Percentiles rank a stretch among this genome's conserved stretches.
phyloP scores from a whole-genome alignment of 2,888 invertebrate genomes.

The Didymodactylos carnosus region DNA sequence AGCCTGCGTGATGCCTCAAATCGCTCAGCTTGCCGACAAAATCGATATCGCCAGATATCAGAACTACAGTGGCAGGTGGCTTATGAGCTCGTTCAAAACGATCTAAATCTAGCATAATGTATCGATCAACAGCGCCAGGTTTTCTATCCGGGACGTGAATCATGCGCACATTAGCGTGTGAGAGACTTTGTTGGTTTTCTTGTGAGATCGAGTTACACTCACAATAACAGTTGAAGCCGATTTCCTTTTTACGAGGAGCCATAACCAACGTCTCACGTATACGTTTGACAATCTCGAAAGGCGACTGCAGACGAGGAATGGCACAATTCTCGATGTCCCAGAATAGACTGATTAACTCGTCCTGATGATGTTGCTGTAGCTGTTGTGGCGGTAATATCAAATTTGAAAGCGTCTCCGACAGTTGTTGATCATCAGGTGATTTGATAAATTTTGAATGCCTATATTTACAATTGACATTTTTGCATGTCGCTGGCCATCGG shows the following conservation, averaged over 20 bases:
- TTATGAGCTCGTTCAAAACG: not conserved
- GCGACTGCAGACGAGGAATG: not conserved
- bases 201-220: not conserved
- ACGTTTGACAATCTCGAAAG: not conserved
- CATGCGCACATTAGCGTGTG: not conserved
- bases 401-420: too few species aligned
- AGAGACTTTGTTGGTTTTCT: not conserved
- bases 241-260: not conserved
- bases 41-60: not conserved
- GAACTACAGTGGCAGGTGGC: not conserved
- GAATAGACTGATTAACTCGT: not conserved
- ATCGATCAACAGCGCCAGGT: not conserved
- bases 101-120: not conserved
- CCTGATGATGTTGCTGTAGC: too few species aligned
- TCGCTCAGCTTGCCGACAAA: not conserved
- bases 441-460: too few species aligned
- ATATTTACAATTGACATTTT: not conserved
- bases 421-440: too few species aligned
- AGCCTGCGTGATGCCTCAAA: not conserved
- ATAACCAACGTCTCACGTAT: not conserved
- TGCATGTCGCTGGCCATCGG: not conserved
- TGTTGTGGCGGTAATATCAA: too few species aligned
- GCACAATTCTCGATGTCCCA: not conserved
- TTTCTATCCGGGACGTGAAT: not conserved
- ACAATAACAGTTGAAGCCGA: not conserved